phyloP scores from a whole-genome alignment of 2,797 vertebrate genomes.

The Chanos chanos region DNA sequence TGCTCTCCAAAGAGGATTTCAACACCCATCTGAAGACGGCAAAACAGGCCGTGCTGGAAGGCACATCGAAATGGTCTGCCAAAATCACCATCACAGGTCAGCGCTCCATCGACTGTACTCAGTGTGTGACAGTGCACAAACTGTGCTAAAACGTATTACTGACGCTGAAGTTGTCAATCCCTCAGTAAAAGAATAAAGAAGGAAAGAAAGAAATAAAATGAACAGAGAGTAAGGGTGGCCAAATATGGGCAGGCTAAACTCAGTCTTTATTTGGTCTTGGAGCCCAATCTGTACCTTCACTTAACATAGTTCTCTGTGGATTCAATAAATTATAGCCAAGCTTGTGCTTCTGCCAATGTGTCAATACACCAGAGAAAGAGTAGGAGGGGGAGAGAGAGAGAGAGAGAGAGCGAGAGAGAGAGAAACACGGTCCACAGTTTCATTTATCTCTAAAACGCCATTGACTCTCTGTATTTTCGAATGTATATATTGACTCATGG shows the following conservation, averaged over 20 bases:
- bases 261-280: too few species aligned
- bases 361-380: slow-evolving; percentile 43
- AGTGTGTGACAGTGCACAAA: too few species aligned
- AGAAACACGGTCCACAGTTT: slow-evolving; percentile 31
- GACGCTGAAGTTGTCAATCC: too few species aligned
- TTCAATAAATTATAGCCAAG: slow-evolving; percentile 57
- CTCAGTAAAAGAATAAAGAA: too few species aligned
- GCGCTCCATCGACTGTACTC: too few species aligned
- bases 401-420: slow-evolving; percentile 31
- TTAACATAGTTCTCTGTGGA: slow-evolving; percentile 40
- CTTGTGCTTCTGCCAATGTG: slow-evolving; percentile 53
- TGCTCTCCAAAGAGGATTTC: slow-evolving; percentile 89
- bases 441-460: slow-evolving; percentile 43
- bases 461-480: slow-evolving; percentile 53
- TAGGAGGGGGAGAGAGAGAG: slow-evolving; percentile 28
- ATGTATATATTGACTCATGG: slow-evolving; percentile 46
- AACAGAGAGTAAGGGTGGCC: too few species aligned
- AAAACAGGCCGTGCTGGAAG: slow-evolving; percentile 93
- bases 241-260: too few species aligned
- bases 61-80: slow-evolving; percentile 98
- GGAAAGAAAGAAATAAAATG: too few species aligned
- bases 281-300: not conserved
- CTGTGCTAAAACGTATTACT: too few species aligned
- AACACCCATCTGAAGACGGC: slow-evolving; percentile 84
- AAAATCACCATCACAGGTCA: slow-evolving; percentile 95